Base-by-base conservation (phyloP, 1,140 invertebrate species). In the Zaprionus capensis region DNA sequence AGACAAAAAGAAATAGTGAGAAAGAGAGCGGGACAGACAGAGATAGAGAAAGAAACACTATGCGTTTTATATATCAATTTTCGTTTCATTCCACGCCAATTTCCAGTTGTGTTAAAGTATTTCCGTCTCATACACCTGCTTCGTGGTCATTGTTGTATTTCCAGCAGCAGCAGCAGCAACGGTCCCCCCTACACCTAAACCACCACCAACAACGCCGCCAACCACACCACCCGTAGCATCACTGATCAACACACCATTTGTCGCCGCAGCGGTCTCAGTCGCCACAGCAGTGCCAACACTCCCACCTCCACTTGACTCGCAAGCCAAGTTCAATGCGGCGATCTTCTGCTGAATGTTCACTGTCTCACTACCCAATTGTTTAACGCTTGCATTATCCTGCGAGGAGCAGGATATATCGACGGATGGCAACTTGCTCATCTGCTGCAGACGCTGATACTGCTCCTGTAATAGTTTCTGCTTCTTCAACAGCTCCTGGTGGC, bases 331-430 rank as follows among this genome's bases (percentile, higher is more conserved):
- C 7, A 90, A 36, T 14, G 86, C 85, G 4, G 96, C 96, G 94
- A 97, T 96, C 90, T 97, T 98, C n/a, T 96, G 95, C 20, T 97
- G 93, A 4, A 98, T 93, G 92, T 98, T 98, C 24, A 24, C 20
- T 14, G 96, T 97, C 91, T 98, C 97, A 79, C 96, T 97, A n/a
- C 97, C 97, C 0, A 97, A 97, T 90, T 97, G 97, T 92, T 98
- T 98, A 5, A 98, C 93, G 95, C 17, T 94, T 20, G 94, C 93
- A 20, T 24, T 53, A 5, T 78, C 79, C 46, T 76, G 79, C 7
- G 74, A 26, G 2, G 82, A 44, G 12, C 75, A 79, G 95, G 94
- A 57, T 95, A 95, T 36, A 95, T 91, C 94, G 2, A 96, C 95
- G 12, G 96, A 95, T 49, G 96, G 77, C 22, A 92, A 95, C 51